These are phyloP conservation scores for Melieria crassipennis DNA, from an alignment of 2,888 invertebrate species.

Conservation along the genomic window DNA sequence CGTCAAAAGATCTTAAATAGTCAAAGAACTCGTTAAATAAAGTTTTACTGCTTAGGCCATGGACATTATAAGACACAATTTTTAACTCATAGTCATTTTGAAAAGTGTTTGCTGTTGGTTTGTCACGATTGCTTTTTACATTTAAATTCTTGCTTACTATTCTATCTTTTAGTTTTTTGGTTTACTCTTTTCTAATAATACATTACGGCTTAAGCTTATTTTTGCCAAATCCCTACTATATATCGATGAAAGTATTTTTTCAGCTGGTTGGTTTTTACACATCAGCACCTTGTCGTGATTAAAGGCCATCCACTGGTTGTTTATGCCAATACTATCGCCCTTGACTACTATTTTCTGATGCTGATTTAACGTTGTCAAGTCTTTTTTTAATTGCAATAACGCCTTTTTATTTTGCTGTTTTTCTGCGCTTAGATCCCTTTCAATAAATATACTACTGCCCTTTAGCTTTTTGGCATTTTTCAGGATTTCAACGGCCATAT, in stretches of 20 bases:
- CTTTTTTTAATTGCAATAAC: slow-evolving; percentile 4
- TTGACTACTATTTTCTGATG: not conserved
- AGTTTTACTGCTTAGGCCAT: not conserved
- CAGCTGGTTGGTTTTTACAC: not conserved
- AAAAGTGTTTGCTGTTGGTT: not conserved
- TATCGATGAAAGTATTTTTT: not conserved
- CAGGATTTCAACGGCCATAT: not conserved
- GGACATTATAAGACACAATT: not conserved
- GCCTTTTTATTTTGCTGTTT: not conserved
- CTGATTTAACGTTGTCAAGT: not conserved
- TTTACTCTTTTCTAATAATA: not conserved
- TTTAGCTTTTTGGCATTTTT: not conserved
- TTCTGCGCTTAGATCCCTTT: not conserved
- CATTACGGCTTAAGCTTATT: not conserved
- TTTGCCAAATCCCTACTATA: not conserved
- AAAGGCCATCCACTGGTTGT: not conserved
- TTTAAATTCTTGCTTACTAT: not conserved
- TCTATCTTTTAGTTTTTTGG: slow-evolving; percentile 3
- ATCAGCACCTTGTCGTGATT: not conserved
- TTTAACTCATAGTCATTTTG: not conserved
- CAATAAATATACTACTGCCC: not conserved
- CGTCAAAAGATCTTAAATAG: too few species aligned
- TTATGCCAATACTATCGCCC: not conserved
- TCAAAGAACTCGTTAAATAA: too few species aligned
- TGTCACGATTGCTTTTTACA: not conserved